Base-by-base conservation (phyloP, 2,113 vertebrate species). In the Motacilla alba region DNA sequence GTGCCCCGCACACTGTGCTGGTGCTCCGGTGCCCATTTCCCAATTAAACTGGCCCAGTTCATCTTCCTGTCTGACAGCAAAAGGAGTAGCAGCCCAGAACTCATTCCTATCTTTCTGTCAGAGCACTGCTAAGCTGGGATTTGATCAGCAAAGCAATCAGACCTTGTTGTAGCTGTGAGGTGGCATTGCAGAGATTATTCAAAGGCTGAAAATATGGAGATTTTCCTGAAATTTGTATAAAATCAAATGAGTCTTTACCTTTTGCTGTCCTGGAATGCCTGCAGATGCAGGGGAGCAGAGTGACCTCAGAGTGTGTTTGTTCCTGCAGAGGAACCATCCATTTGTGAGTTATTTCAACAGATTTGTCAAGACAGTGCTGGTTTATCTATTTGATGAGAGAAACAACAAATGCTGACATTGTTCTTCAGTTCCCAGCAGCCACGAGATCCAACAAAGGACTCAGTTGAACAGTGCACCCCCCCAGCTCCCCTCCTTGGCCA, bases 71-170 rank as follows among this genome's bases (percentile, higher is more conserved):
- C 73, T 95, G 91, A 79, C 89, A 96, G 91, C 87, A 89, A 89
- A 77, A 64, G 66, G 56, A 81, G 55, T 33, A 93, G 85, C 87
- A 83, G 91, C 85, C 94, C 94, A 94, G 76, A 84, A 79, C 82
- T 76, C 86, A 68, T 96, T 89, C 89, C 67, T 94, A 93, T 73
- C 64, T 96, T 92, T 85, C 84, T 87, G 85, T 94, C 94, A 77
- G 33, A 26, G 60, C 59, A 12, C 77, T 68, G 59, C 90, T 95
- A 66, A 83, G 69, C 82, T 90, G 37, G 72, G 80, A 84, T 92
- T 67, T 89, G 90, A 94, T 76, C 79, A 95, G 90, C 85, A 85
- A 16, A 17, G 31, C 75, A 87, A 91, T 87, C 64, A 74, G 74
- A 68, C 9, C 4, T 62, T 24, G 52, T 78, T 68, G 49, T 2